phyloP scores from a whole-genome alignment of 2,797 vertebrate genomes.

The Oreochromis mossambicus region DNA sequence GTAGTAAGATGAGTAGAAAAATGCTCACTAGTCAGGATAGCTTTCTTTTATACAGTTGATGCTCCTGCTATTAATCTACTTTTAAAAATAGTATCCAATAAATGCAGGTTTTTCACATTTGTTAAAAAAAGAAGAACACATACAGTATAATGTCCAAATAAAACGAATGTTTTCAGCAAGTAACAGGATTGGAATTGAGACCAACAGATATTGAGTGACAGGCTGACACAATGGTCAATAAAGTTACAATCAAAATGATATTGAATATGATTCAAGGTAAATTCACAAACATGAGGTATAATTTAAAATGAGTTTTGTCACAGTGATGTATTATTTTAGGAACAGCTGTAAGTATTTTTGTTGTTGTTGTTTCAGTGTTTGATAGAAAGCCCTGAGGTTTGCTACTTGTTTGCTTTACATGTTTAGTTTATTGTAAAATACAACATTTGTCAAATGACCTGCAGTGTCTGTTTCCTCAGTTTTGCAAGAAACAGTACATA shows the following conservation, averaged over 20 bases:
- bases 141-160: not conserved
- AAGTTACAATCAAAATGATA: not conserved
- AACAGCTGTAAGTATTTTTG: not conserved
- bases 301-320: not conserved
- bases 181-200: not conserved
- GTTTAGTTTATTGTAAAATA: not conserved
- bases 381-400: not conserved
- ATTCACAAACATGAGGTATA: not conserved
- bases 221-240: not conserved
- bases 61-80: not conserved
- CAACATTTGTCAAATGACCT: not conserved
- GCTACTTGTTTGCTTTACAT: not conserved
- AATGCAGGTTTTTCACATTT: not conserved
- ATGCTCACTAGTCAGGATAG: not conserved
- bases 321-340: not conserved
- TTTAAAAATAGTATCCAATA: not conserved
- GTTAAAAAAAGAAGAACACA: not conserved
- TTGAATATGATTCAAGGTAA: not conserved
- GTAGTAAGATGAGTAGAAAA: not conserved
- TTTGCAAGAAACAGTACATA: not conserved
- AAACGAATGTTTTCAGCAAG: not conserved
- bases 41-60: not conserved
- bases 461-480: not conserved
- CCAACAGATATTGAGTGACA: not conserved
- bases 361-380: not conserved